A percentile compares a stretch with the other conserved stretches of the same genome.
Conservation (phyloP, 2,888 invertebrate species). For the Melieria picta region DNA sequence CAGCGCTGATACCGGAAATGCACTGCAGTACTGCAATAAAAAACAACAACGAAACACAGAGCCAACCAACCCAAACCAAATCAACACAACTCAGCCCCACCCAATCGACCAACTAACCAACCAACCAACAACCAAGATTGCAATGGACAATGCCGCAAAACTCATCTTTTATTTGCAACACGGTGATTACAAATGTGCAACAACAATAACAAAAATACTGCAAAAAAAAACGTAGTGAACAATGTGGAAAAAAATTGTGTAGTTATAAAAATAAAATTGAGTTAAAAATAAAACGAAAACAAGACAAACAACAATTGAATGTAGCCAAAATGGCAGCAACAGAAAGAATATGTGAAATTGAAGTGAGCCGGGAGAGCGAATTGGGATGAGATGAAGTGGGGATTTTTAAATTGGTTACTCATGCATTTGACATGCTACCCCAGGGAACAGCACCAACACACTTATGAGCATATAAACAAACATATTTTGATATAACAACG, state of each 20-base stretch:
- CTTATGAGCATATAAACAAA: slow-evolving; percentile 5
- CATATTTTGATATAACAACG: not conserved
- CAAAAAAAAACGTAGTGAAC: not conserved
- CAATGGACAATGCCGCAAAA: slow-evolving; percentile 17
- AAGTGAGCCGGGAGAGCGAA: not conserved
- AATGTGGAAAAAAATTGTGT: not conserved
- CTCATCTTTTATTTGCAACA: slow-evolving; percentile 29
- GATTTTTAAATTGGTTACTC: slow-evolving; percentile 32
- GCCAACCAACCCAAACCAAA: too few relatives aligned
- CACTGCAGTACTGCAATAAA: too few relatives aligned
- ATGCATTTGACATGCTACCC: slow-evolving; percentile 37
- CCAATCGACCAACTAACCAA: too few relatives aligned
- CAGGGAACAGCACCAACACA: slow-evolving; percentile 18
- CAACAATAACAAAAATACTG: slow-evolving; percentile 2
- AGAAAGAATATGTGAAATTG: slow-evolving; percentile 11
- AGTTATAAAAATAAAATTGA: not conserved
- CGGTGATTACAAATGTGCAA: slow-evolving; percentile 20
- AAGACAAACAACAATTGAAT: slow-evolving; percentile 15
- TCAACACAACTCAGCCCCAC: too few relatives aligned
- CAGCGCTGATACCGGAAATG: too few relatives aligned
- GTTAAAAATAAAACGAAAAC: slow-evolving; percentile 3
- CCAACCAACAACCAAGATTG: not conserved
- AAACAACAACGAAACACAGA: too few relatives aligned
- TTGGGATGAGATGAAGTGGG: slow-evolving; percentile 14
- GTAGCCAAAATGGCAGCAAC: slow-evolving; percentile 5